phyloP scores from a whole-genome alignment of 2,113 vertebrate genomes.

The Bubalus kerabau region DNA sequence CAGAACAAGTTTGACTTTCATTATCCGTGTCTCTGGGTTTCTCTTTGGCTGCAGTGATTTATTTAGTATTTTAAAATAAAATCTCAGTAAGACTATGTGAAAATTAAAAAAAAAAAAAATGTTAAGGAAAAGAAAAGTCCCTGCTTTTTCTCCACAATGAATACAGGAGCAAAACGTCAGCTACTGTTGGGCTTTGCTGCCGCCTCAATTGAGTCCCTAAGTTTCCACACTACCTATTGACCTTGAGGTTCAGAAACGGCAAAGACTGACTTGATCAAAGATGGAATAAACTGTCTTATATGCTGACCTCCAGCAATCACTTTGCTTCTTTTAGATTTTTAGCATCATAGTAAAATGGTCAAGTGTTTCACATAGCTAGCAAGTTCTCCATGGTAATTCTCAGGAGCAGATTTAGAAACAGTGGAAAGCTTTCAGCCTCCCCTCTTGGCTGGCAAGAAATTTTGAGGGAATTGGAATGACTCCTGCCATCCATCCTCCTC shows the following conservation, averaged over 20 bases:
- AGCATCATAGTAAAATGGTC: slow-evolving; percentile 16
- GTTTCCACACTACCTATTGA: slow-evolving; percentile 32
- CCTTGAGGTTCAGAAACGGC: slow-evolving; percentile 33
- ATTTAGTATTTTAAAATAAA: slow-evolving; percentile 39
- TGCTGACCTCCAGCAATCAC: slow-evolving; percentile 31
- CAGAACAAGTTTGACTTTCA: slow-evolving; percentile 27
- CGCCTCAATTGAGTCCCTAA: slow-evolving; percentile 12
- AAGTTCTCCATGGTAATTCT: slow-evolving; percentile 29
- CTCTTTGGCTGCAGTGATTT: neutral
- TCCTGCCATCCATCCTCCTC: neutral
- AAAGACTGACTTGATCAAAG: slow-evolving; percentile 59
- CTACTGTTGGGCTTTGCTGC: slow-evolving; percentile 11
- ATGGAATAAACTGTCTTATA: slow-evolving; percentile 24
- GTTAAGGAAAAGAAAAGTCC: neutral
- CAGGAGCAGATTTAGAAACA: slow-evolving; percentile 5
- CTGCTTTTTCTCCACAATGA: slow-evolving; percentile 29
- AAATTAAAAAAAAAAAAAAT: neutral
- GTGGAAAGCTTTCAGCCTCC: neutral
- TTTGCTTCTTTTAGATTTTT: slow-evolving; percentile 35
- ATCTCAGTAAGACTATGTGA: neutral
- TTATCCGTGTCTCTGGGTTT: slow-evolving; percentile 12
- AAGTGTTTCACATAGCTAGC: slow-evolving; percentile 15
- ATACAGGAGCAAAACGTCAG: neutral
- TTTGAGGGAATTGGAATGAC: slow-evolving; percentile 6
- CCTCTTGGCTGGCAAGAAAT: slow-evolving; percentile 18